Percentiles rank a stretch among this genome's conserved stretches.
Conservation (phyloP, 2,888 invertebrate species). For the Cotesia congregata region DNA sequence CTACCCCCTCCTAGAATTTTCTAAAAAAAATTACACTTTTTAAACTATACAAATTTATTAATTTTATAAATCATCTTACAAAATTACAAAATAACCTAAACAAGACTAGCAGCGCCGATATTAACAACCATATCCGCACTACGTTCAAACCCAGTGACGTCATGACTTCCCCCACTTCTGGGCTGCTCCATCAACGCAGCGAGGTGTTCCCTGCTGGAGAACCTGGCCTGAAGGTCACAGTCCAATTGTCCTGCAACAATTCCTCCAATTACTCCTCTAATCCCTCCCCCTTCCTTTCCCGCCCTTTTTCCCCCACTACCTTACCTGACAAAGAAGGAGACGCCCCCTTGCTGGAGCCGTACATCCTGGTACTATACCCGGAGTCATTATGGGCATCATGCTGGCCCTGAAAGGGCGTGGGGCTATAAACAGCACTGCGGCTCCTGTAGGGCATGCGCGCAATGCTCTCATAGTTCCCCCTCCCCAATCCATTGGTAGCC, state of each 20-base stretch:
- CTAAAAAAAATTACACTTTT: background rate
- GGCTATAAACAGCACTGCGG: constrained; percentile 72
- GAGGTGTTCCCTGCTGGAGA: constrained; percentile 59
- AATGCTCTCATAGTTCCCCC: constrained; percentile 60
- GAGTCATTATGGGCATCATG: constrained; percentile 84
- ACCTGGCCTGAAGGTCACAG: constrained; percentile 57
- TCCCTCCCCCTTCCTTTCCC: background rate
- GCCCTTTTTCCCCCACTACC: constrained; percentile 3
- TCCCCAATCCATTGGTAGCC: constrained; percentile 47
- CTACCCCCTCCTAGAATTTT: no score
- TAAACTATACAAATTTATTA: constrained; percentile 18
- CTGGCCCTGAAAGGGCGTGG: constrained; percentile 63
- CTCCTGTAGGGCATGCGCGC: constrained; percentile 68
- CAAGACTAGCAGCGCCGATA: constrained; percentile 78
- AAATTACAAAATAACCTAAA: constrained; percentile 63
- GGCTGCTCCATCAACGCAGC: constrained; percentile 61
- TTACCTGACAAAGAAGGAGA: constrained; percentile 79
- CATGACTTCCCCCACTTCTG: constrained; percentile 30
- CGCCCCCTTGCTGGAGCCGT: constrained; percentile 83
- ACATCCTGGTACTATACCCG: constrained; percentile 87
- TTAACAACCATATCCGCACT: constrained; percentile 66
- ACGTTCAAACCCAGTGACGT: constrained; percentile 57
- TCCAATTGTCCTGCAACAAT: constrained; percentile 59
- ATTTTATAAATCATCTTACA: constrained; percentile 17
- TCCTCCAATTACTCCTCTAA: no score